phyloP scores from a whole-genome alignment of 2,797 vertebrate species.

The Xenentodon cancila region DNA sequence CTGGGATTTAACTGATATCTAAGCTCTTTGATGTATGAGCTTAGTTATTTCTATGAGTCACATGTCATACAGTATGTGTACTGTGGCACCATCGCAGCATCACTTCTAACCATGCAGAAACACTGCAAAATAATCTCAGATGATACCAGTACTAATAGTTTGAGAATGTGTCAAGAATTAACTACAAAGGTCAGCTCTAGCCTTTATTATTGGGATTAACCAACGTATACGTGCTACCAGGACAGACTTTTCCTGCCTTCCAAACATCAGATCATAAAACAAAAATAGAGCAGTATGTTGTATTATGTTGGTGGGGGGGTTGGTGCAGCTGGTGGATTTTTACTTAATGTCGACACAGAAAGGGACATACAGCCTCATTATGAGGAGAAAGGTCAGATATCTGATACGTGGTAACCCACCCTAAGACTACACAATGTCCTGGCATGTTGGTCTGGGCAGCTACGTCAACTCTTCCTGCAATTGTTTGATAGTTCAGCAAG shows the following conservation, averaged over 20 bases:
- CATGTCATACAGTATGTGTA: slow-evolving; percentile 34
- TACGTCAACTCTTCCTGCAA: slow-evolving; percentile 78
- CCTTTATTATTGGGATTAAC: slow-evolving; percentile 42
- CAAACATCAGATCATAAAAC: background rate
- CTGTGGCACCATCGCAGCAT: slow-evolving; percentile 60
- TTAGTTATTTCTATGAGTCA: slow-evolving; percentile 50
- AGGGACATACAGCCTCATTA: slow-evolving; percentile 24
- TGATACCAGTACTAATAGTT: slow-evolving; percentile 41
- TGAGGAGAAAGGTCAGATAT: slow-evolving; percentile 67
- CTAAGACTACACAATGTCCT: slow-evolving; percentile 65
- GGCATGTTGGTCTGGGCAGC: slow-evolving; percentile 43
- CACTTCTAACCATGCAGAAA: slow-evolving; percentile 45
- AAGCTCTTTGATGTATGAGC: slow-evolving; percentile 51
- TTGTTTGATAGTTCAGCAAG: slow-evolving; percentile 63
- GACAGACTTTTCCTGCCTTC: background rate
- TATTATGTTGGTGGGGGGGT: slow-evolving; percentile 1
- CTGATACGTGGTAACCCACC: slow-evolving; percentile 57
- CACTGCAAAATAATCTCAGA: slow-evolving; percentile 42
- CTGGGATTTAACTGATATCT: slow-evolving; percentile 47
- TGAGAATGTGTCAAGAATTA: slow-evolving; percentile 44
- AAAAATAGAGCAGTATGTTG: slow-evolving; percentile 6
- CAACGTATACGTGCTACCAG: background rate
- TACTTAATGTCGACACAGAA: slow-evolving; percentile 37
- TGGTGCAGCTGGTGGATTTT: slow-evolving; percentile 29
- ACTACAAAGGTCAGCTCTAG: slow-evolving; percentile 18